Conservation (phyloP, 2,113 vertebrate species). For the Platanista minor region DNA sequence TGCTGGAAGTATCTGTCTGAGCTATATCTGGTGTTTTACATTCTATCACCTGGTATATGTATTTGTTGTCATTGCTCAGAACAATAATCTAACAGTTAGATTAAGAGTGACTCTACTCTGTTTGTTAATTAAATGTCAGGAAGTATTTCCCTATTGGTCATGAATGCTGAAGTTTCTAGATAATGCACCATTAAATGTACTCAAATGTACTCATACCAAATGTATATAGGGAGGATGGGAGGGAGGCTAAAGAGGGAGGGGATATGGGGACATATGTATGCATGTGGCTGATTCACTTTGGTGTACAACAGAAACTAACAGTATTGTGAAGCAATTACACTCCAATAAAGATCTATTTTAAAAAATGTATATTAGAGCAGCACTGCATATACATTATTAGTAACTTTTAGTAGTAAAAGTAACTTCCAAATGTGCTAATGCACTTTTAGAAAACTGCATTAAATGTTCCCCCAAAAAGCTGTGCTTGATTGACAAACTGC, state of each 20-base stretch:
- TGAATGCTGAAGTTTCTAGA: background rate
- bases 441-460: background rate
- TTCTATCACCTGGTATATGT: background rate
- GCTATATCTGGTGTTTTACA: background rate
- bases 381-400: background rate
- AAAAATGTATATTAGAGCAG: background rate
- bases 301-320: too few relatives aligned
- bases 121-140: background rate
- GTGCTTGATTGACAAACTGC: constrained; percentile 20
- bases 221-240: background rate
- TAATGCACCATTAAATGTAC: background rate
- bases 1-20: background rate
- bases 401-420: background rate
- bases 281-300: too few relatives aligned
- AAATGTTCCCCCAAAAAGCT: background rate
- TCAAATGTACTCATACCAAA: background rate
- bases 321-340: too few relatives aligned
- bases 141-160: background rate
- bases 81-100: background rate
- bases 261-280: too few relatives aligned
- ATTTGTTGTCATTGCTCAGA: background rate
- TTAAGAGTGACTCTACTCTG: background rate
- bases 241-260: too few relatives aligned
- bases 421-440: constrained; percentile 24
- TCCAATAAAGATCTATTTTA: too few relatives aligned